phyloP scores from a whole-genome alignment of 2,113 vertebrate species.

The western clawed frog (Xenopus tropicalis) region DNA sequence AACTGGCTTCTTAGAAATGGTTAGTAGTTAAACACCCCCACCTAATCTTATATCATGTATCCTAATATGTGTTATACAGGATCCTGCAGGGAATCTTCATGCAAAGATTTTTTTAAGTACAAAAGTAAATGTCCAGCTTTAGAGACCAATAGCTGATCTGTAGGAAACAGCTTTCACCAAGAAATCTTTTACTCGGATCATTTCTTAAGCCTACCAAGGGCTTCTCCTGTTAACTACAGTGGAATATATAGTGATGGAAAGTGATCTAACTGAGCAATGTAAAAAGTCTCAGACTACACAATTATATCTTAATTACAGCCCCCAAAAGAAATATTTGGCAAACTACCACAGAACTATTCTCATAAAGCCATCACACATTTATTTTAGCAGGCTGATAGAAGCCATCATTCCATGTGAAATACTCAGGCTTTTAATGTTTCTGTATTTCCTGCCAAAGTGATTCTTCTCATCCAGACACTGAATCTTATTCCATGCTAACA shows the following conservation, averaged over 20 bases:
- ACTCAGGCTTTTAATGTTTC: conserved; percentile 23
- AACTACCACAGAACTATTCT: conserved; percentile 10
- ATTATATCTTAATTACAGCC: conserved; percentile 24
- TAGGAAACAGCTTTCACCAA: no score
- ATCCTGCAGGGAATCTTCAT: no score
- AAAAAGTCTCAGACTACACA: conserved; percentile 25
- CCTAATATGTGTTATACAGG: no score
- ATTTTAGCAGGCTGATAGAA: conserved; percentile 13
- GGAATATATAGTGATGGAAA: conserved; percentile 32
- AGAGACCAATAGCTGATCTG: no score
- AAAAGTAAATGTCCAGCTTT: no score
- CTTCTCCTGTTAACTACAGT: conserved; percentile 13
- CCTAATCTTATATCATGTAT: no score
- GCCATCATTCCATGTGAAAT: conserved; percentile 15
- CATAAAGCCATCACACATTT: conserved; percentile 26
- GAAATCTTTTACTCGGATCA: no score
- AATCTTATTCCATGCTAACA: conserved; percentile 33
- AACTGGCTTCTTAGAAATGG: no score
- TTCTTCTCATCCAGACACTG: conserved; percentile 19
- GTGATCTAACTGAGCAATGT: conserved; percentile 22
- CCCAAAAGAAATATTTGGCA: conserved; percentile 21
- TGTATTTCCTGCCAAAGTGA: conserved; percentile 29
- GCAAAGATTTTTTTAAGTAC: no score
- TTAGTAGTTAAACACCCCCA: no score
- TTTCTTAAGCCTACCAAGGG: not conserved